Percentiles rank a stretch among this genome's conserved stretches.
Evolutionary conservation across 1,140 invertebrate species (phyloP).

Genomic region (Popillia japonica): DNA sequence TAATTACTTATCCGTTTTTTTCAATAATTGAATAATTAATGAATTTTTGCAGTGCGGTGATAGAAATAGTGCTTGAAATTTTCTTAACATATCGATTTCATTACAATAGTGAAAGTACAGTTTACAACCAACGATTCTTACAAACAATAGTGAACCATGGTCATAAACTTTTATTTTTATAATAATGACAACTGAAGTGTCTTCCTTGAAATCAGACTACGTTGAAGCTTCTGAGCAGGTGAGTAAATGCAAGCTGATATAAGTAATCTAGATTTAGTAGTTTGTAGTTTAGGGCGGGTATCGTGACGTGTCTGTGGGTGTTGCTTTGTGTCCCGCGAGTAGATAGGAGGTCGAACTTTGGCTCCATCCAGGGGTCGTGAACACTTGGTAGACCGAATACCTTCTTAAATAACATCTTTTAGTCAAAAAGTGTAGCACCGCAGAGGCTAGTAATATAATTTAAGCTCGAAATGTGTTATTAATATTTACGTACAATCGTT

Average conservation of each 20-base stretch:
- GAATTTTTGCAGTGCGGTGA: background rate
- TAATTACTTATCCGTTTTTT: slow-evolving; percentile 12
- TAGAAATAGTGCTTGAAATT: slow-evolving; percentile 25
- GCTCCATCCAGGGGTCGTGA: slow-evolving; percentile 49
- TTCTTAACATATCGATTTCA: slow-evolving; percentile 42
- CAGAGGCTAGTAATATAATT: background rate
- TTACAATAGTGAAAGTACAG: slow-evolving; percentile 40
- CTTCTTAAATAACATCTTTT: slow-evolving; percentile 25
- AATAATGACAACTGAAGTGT: slow-evolving; percentile 51
- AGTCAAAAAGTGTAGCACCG: background rate
- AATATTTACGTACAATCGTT: no score
- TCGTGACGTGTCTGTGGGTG: slow-evolving; percentile 55
- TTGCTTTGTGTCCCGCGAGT: slow-evolving; percentile 53
- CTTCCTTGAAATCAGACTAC: slow-evolving; percentile 48
- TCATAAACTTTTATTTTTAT: slow-evolving; percentile 40
- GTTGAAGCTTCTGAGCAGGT: slow-evolving; percentile 49
- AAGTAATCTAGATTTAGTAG: slow-evolving; percentile 33
- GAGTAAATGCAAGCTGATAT: slow-evolving; percentile 40
- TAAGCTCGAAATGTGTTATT: background rate
- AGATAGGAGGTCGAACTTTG: slow-evolving; percentile 54
- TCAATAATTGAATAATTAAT: slow-evolving; percentile 15
- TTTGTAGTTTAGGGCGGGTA: slow-evolving; percentile 50
- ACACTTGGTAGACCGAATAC: slow-evolving; percentile 33
- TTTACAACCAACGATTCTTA: slow-evolving; percentile 42
- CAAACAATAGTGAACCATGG: slow-evolving; percentile 46